Conservation (phyloP, 2,797 vertebrate genomes). For the Florisuga fusca region DNA sequence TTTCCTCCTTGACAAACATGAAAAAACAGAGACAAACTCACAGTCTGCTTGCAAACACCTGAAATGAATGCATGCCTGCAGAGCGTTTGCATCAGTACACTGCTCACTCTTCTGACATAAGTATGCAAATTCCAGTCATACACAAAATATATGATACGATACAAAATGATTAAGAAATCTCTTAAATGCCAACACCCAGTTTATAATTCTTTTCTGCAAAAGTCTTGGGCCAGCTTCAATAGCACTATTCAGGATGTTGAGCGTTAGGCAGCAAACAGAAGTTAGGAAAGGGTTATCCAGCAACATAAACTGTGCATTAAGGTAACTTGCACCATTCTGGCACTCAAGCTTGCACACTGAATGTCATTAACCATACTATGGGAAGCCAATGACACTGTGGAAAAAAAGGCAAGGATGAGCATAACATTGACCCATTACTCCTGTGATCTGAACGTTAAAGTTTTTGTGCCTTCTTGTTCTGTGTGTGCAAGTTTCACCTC, state of each 20-base stretch:
- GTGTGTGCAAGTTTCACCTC: background rate
- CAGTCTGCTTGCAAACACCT: background rate
- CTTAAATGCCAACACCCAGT: background rate
- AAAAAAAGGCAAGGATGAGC: background rate
- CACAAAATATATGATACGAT: background rate
- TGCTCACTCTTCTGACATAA: background rate
- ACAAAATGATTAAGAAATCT: background rate
- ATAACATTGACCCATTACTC: background rate
- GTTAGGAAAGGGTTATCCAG: background rate
- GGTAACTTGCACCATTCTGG: background rate
- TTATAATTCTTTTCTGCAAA: background rate
- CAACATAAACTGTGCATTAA: background rate
- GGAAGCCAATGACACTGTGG: background rate
- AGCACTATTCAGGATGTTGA: background rate
- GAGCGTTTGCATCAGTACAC: background rate
- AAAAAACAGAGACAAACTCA: background rate
- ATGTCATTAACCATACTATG: fast-evolving
- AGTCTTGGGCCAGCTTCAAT: background rate
- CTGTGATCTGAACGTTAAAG: background rate
- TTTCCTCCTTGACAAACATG: background rate
- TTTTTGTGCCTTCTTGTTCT: background rate
- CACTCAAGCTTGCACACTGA: background rate
- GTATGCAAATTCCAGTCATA: background rate
- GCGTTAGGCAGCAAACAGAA: background rate
- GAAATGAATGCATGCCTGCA: background rate